A percentile compares a stretch with the other conserved stretches of the same genome.
Evolutionary conservation across 2,113 vertebrate genomes (phyloP).

Genomic region (Leuciscus idus): DNA sequence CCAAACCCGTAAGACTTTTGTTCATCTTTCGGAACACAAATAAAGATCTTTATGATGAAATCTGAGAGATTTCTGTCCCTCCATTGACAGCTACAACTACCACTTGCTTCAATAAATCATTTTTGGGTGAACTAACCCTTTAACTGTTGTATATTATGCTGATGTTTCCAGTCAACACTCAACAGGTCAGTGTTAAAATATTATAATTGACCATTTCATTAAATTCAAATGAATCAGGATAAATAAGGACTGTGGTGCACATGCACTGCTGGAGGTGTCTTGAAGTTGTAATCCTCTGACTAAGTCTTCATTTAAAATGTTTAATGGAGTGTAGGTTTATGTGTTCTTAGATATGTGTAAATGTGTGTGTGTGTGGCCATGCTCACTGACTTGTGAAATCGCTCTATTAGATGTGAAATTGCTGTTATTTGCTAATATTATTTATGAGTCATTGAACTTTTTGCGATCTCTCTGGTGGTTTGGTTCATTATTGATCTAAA

Average conservation of each 20-base stretch:
- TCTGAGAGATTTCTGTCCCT: too few relatives aligned
- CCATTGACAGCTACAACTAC: too few relatives aligned
- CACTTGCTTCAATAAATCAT: too few relatives aligned
- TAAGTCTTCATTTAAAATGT: constrained; percentile 54
- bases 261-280: constrained; percentile 41
- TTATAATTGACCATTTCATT: constrained; percentile 53
- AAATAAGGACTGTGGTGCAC: constrained; percentile 37
- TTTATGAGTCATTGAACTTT: constrained; percentile 71
- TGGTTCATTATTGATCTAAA: constrained; percentile 63
- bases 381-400: constrained; percentile 75
- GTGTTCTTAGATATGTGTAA: constrained; percentile 16
- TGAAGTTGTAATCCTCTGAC: constrained; percentile 45
- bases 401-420: constrained; percentile 77
- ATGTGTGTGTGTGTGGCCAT: constrained; percentile 55
- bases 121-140: too few relatives aligned
- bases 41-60: too few relatives aligned
- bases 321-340: constrained; percentile 55
- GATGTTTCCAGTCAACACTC: constrained; percentile 36
- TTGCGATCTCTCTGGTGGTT: constrained; percentile 54
- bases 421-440: constrained; percentile 77
- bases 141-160: background rate
- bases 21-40: too few relatives aligned
- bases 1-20: too few relatives aligned
- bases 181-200: constrained; percentile 20
- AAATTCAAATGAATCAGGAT: constrained; percentile 56